Percentiles rank a stretch among this genome's conserved stretches.
These are phyloP conservation scores for Protomyctophum bolini DNA, from an alignment of 2,113 vertebrate genomes.

Conservation along the genomic window DNA sequence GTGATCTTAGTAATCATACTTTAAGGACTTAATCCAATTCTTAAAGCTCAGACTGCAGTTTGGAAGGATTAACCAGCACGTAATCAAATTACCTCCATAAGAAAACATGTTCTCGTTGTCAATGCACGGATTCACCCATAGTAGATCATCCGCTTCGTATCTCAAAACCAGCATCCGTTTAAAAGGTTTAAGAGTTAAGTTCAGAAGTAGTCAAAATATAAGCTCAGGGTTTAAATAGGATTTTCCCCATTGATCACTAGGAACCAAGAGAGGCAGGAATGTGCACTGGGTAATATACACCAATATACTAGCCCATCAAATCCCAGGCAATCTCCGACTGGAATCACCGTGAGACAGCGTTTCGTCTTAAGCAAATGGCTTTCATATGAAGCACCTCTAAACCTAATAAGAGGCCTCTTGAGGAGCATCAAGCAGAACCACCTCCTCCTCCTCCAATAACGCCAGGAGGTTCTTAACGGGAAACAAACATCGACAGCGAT, in stretches of 20 bases:
- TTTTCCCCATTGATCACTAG: slow-evolving; percentile 59
- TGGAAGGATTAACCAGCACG: slow-evolving; percentile 76
- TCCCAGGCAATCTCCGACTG: slow-evolving; percentile 11
- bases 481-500: slow-evolving; percentile 54
- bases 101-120: slow-evolving; percentile 71
- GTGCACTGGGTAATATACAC: too few relatives aligned
- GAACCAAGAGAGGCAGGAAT: slow-evolving; percentile 34
- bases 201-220: slow-evolving; percentile 61
- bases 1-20: slow-evolving; percentile 75
- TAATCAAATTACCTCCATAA: slow-evolving; percentile 77
- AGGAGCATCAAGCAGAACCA: slow-evolving; percentile 47
- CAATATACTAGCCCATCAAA: neutral
- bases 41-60: slow-evolving; percentile 67
- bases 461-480: slow-evolving; percentile 55
- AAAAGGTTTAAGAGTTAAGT: slow-evolving; percentile 58
- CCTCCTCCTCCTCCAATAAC: slow-evolving; percentile 13
- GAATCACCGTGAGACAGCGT: slow-evolving; percentile 28
- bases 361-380: slow-evolving; percentile 1
- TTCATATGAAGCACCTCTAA: slow-evolving; percentile 19
- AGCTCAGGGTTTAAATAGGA: slow-evolving; percentile 65
- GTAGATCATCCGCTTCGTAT: slow-evolving; percentile 61
- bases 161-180: slow-evolving; percentile 65
- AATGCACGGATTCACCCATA: slow-evolving; percentile 57
- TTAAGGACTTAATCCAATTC: slow-evolving; percentile 78
- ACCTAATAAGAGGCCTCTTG: slow-evolving; percentile 16